phyloP scores from a whole-genome alignment of 2,113 vertebrate genomes.

The Carlito syrichta region DNA sequence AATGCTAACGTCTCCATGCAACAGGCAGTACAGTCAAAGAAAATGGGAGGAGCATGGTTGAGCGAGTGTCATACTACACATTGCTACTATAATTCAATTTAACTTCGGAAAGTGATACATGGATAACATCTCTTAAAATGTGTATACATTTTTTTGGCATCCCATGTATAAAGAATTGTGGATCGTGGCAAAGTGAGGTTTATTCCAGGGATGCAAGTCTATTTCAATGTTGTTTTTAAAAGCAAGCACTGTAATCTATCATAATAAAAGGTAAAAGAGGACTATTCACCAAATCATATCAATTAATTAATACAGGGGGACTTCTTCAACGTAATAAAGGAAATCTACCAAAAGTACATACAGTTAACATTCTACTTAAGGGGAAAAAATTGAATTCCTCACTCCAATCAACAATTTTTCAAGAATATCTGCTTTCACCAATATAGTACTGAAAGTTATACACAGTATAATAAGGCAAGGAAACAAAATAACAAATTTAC shows the following conservation, averaged over 20 bases:
- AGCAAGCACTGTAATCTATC: neutral
- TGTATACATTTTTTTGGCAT: too few species aligned
- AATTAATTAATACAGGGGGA: neutral
- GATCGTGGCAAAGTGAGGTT: neutral
- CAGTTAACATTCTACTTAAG: neutral
- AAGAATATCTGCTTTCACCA: neutral
- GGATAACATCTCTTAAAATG: too few species aligned
- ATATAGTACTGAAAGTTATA: neutral
- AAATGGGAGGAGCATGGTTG: too few species aligned
- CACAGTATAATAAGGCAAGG: neutral
- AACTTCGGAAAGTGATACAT: too few species aligned
- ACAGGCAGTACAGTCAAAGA: too few species aligned
- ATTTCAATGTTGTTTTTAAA: neutral
- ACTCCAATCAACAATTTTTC: neutral
- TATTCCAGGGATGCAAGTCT: neutral
- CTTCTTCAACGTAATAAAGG: neutral
- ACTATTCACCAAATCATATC: neutral
- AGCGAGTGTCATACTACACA: too few species aligned
- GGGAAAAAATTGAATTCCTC: neutral
- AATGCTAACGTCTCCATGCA: too few species aligned
- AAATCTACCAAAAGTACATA: neutral
- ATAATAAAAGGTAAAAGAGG: neutral
- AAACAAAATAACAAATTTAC: neutral
- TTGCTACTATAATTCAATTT: too few species aligned
- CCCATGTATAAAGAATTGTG: neutral